Evolutionary conservation across 2,888 invertebrate species (phyloP).

Genomic region (Ophraella communa): DNA sequence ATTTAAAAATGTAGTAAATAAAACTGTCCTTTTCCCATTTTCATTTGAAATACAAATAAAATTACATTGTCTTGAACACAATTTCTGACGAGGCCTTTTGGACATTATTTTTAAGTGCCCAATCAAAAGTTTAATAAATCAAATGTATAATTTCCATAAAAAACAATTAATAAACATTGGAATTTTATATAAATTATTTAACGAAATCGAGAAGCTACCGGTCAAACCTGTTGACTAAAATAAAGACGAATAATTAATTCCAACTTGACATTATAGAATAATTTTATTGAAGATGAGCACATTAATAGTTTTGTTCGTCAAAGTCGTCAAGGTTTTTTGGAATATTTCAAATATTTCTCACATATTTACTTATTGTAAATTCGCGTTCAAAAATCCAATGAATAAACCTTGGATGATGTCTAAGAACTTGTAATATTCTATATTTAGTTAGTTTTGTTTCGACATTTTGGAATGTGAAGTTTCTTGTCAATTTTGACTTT

Average conservation of each 20-base stretch:
- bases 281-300: neutral
- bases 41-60: too few species aligned
- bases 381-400: too few species aligned
- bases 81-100: neutral
- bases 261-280: neutral
- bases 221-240: neutral
- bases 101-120: neutral
- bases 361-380: neutral
- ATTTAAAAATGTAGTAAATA: too few species aligned
- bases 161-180: neutral
- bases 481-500: too few species aligned
- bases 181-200: neutral
- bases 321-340: neutral
- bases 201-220: neutral
- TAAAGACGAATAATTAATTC: neutral
- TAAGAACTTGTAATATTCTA: too few species aligned
- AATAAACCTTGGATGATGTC: too few species aligned
- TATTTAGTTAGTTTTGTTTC: too few species aligned
- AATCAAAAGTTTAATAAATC: too few species aligned
- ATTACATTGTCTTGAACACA: too few species aligned
- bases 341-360: conserved; percentile 1
- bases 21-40: too few species aligned
- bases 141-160: neutral
- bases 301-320: neutral
- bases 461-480: too few species aligned